Conservation (phyloP, 2,888 invertebrate species). For the Drepana falcataria region DNA sequence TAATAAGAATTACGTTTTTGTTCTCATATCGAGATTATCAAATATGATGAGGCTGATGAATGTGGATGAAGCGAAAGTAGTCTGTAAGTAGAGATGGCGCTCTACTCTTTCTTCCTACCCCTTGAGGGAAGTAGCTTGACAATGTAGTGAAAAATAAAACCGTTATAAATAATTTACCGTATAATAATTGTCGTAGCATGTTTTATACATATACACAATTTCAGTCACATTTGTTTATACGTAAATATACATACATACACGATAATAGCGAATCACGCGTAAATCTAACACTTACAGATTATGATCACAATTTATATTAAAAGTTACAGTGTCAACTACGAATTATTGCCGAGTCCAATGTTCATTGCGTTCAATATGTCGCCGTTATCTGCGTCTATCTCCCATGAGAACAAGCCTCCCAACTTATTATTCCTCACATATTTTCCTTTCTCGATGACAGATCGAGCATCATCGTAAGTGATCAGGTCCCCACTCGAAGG, state of each 20-base stretch:
- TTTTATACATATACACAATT: neutral
- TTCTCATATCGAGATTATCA: too few species aligned
- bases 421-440: constrained; percentile 69
- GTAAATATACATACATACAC: neutral
- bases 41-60: too few species aligned
- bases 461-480: constrained; percentile 68
- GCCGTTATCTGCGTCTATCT: constrained; percentile 71
- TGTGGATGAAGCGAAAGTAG: too few species aligned
- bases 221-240: constrained; percentile 1
- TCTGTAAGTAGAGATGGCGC: too few species aligned
- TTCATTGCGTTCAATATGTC: constrained; percentile 72
- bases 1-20: too few species aligned
- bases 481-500: constrained; percentile 62
- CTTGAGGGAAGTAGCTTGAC: too few species aligned
- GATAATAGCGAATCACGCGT: neutral
- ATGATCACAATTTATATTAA: constrained; percentile 25
- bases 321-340: constrained; percentile 20
- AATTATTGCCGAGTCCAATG: constrained; percentile 63
- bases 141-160: neutral
- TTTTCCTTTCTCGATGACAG: constrained; percentile 68
- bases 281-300: constrained; percentile 15
- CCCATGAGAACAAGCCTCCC: constrained; percentile 71
- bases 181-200: neutral
- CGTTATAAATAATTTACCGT: neutral
- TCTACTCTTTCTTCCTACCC: too few species aligned